Conservation (phyloP, 2,888 invertebrate genomes). For the Hydropsyche betteni region DNA sequence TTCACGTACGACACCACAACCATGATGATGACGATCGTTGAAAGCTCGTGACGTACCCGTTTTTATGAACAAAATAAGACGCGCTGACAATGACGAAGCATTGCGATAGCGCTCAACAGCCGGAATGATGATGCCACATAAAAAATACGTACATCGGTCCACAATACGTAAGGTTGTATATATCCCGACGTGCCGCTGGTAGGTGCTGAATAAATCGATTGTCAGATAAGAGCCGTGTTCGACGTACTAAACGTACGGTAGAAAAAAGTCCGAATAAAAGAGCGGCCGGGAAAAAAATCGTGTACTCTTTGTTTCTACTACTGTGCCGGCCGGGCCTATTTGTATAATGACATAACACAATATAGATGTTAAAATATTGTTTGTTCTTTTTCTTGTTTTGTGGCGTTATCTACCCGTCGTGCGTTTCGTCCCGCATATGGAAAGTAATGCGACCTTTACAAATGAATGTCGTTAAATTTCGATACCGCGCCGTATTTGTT, state of each 20-base stretch:
- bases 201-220: conserved; percentile 40
- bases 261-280: conserved; percentile 3
- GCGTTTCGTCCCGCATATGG: no score
- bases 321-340: conserved; percentile 34
- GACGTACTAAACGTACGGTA: neutral
- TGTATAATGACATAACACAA: conserved; percentile 41
- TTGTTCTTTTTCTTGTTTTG: neutral
- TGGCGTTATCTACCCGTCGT: no score
- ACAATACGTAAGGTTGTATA: neutral
- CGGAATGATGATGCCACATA: conserved; percentile 32
- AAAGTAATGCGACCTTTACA: no score
- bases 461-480: no score
- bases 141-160: conserved; percentile 10
- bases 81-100: conserved; percentile 41
- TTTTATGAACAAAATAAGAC: neutral
- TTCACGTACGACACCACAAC: conserved; percentile 21
- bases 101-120: conserved; percentile 26
- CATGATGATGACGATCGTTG: conserved; percentile 19
- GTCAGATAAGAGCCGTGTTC: conserved; percentile 27
- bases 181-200: neutral
- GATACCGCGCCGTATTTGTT: no score
- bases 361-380: conserved; percentile 34
- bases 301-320: conserved; percentile 40
- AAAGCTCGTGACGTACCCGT: conserved; percentile 25
- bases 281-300: conserved; percentile 5